Evolutionary conservation across 2,888 invertebrate species (phyloP), one percentile per base, ranked within the genome.

Genomic region (Leptura quadrifasciata): DNA sequence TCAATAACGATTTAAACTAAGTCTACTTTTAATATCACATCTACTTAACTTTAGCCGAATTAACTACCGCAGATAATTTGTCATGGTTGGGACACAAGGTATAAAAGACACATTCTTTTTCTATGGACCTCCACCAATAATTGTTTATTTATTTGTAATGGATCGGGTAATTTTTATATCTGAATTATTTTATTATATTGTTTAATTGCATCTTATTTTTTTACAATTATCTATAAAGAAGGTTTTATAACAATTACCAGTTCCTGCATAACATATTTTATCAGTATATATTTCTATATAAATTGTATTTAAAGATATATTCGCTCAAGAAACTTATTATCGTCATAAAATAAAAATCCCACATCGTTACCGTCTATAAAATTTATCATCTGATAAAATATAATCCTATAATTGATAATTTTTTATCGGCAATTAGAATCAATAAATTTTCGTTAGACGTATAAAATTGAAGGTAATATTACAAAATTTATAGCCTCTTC

Each of bases 341-440:
- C 54, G 55, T 61, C 77, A 80, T 78, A 80, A 80, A 79, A 78
- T 74, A 76, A 78, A 80, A 77, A 77, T 77, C 72, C 39, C 75
- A 57, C 72, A 73, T 79, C 77, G 79, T 79, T 77, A 76, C 76
- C 65, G 72, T 70, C 74, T 75, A 82, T 85, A 85, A 85, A 85
- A 82, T 85, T 85, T 85, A 84, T 81, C 76, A 76, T 80, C 81
- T 82, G 83, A 85, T 85, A 85, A 85, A 84, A 81, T 79, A 72
- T 83, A 81, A 84, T 83, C 84, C 83, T 78, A 77, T 85, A 85
- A 86, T 85, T 86, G 86, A 86, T 86, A 86, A 84, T 81, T 84
- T 83, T 71, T 86, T 85, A 85, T 86, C 84, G 82, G 76, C 85
- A 87, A 86, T 87, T 86, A 85, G 85, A 81, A 82, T 79, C 84